Evolutionary conservation across 2,797 vertebrate species (phyloP), one percentile per base, ranked within the genome.

Genomic region (Crocodylus rhombifer): DNA sequence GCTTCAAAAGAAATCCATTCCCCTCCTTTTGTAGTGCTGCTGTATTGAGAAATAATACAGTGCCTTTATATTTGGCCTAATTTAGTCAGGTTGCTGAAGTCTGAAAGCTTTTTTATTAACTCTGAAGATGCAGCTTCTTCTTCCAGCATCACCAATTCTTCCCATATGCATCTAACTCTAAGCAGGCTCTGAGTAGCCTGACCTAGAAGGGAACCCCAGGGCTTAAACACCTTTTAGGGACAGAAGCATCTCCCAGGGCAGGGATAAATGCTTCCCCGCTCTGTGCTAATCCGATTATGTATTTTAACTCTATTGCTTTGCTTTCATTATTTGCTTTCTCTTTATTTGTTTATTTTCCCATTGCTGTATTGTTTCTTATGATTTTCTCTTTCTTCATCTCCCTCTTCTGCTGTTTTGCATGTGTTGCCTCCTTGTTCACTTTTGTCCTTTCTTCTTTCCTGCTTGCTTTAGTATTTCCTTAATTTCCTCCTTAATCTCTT

Each of bases 1-100:
- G 94, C 97, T 98, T 98, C 97, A 96, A 98, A 97, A 97, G 97
- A 96, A 97, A 95, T 83, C 91, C 78, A 74, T 93, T 93, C 95
- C 42, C 96, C 89, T 97, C 87, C 73, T 97, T 98, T 97, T 95
- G 95, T 95, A 95, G 92, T 11, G 58, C 95, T 92, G 95, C 88
- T 7, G 90, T 95, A 88, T 91, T 91, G 93, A 97, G 97, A 97
- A 98, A 97, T 86, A 97, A 97, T 97, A 96, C 85, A 81, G 87
- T 86, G 95, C 96, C 96, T 97, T 98, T 96, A 87, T 95, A 95
- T 96, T 96, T 95, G 91, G 89, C 80, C 95, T 96, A 96, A 98
- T 97, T 97, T 94, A 93, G 84, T 96, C 89, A 92, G 89, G 89
- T 95, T 74, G 90, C 93, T 88, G 90, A 96, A 94, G 95, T 89